Conservation (phyloP, 1,140 invertebrate species). For the Eurosta solidaginis region DNA sequence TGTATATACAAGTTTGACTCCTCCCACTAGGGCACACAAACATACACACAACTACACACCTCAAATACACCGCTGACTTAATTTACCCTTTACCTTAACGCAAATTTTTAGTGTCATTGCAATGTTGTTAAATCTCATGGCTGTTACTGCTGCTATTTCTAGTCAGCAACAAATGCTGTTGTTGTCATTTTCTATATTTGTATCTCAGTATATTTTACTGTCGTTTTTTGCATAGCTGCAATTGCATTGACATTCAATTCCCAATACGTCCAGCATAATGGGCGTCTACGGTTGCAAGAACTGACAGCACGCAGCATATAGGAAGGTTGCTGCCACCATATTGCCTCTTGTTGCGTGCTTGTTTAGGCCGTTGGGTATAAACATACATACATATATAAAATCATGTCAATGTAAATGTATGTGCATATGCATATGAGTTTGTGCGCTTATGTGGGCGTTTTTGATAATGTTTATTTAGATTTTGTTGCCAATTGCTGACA, state of each 20-base stretch:
- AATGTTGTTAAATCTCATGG: constrained; percentile 7
- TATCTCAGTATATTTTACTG: too few species aligned
- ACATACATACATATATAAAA: not conserved
- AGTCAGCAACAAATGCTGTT: not conserved
- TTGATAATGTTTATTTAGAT: constrained; percentile 31
- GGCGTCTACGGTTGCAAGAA: not conserved
- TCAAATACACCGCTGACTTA: constrained; percentile 13
- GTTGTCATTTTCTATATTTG: not conserved
- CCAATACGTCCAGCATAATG: not conserved
- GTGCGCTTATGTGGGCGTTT: not conserved
- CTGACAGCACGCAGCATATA: not conserved
- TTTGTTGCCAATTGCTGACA: constrained; percentile 31
- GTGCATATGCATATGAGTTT: not conserved
- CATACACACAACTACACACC: not conserved
- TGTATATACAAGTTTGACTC: too few species aligned
- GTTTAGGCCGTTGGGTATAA: not conserved
- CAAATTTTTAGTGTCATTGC: constrained; percentile 3
- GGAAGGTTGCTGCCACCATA: not conserved
- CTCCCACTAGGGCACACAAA: too few species aligned
- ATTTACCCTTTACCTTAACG: constrained; percentile 2
- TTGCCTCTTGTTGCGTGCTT: not conserved
- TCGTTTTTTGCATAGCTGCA: constrained; percentile 4
- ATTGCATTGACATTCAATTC: constrained; percentile 24
- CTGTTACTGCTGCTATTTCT: not conserved
- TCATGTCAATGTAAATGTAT: not conserved